Percentiles rank a stretch among this genome's conserved stretches.
Evolutionary conservation across 2,888 invertebrate genomes (phyloP).

Genomic region (Drosophila mercatorum): DNA sequence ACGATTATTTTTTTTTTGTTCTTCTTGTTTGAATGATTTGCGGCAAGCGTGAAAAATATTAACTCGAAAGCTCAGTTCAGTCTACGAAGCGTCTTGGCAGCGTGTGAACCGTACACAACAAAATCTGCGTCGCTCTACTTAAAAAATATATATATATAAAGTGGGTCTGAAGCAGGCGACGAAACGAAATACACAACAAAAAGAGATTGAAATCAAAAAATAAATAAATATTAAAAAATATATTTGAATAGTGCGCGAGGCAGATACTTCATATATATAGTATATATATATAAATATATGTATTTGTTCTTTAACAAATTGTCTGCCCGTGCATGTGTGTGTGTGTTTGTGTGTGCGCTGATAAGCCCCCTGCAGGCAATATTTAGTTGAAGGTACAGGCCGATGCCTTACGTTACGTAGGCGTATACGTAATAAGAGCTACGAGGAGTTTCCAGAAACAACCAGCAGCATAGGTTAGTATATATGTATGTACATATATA

Average conservation of each 20-base stretch:
- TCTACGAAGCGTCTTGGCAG: conserved; percentile 40
- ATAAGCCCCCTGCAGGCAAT: conserved; percentile 42
- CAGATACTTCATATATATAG: conserved; percentile 12
- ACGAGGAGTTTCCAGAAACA: conserved; percentile 40
- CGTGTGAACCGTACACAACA: conserved; percentile 34
- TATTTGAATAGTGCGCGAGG: conserved; percentile 12
- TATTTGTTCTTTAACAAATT: conserved; percentile 10
- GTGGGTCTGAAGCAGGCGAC: conserved; percentile 29
- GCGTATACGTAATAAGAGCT: conserved; percentile 66
- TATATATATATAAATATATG: not conserved
- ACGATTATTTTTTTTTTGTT: conserved; percentile 31
- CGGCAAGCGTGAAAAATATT: conserved; percentile 52
- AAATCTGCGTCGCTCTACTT: conserved; percentile 8
- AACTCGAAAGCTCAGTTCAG: conserved; percentile 49
- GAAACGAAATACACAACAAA: conserved; percentile 24
- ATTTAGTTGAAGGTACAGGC: conserved; percentile 21
- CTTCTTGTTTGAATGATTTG: conserved; percentile 16
- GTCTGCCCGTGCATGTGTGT: conserved; percentile 10
- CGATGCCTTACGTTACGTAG: conserved; percentile 36
- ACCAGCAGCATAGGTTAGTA: conserved; percentile 31
- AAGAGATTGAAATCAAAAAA: conserved; percentile 9
- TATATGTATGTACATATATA: not conserved
- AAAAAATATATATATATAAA: conserved; percentile 5
- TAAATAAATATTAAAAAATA: conserved; percentile 21
- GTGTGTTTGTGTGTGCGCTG: conserved; percentile 27